A percentile compares a stretch with the other conserved stretches of the same genome.
phyloP scores from a whole-genome alignment of 2,888 invertebrate genomes.

The Cyrtodaria siliqua region DNA sequence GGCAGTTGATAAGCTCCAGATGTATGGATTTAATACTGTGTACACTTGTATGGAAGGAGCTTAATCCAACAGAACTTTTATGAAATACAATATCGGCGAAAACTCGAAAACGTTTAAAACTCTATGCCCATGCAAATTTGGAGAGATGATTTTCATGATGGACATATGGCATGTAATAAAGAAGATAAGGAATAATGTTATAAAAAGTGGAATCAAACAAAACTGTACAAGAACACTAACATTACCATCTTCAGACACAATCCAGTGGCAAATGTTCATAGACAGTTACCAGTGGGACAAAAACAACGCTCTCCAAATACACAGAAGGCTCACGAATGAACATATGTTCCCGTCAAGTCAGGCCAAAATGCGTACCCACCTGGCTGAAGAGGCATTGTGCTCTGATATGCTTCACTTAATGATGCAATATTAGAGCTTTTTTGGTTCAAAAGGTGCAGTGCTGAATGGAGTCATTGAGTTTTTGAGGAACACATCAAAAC shows the following conservation, averaged over 20 bases:
- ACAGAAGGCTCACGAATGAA: constrained; percentile 51
- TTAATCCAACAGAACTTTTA: constrained; percentile 31
- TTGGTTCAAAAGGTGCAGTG: constrained; percentile 35
- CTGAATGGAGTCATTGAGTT: constrained; percentile 36
- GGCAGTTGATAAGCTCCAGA: constrained; percentile 38
- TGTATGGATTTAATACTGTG: constrained; percentile 35
- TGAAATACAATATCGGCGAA: constrained; percentile 20
- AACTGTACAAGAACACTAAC: constrained; percentile 31
- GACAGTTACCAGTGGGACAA: constrained; percentile 59
- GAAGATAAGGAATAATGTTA: constrained; percentile 48
- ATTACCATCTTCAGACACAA: constrained; percentile 5
- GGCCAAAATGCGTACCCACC: constrained; percentile 57
- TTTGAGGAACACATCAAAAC: constrained; percentile 12
- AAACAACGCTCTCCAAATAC: constrained; percentile 39
- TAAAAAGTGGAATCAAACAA: constrained; percentile 28
- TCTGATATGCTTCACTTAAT: constrained; percentile 53
- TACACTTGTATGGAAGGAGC: constrained; percentile 51
- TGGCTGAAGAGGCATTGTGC: constrained; percentile 63
- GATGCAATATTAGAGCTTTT: constrained; percentile 26
- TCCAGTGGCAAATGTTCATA: constrained; percentile 61
- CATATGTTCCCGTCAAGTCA: constrained; percentile 46
- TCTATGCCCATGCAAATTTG: constrained; percentile 10
- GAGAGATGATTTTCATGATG: constrained; percentile 29
- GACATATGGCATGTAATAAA: constrained; percentile 38
- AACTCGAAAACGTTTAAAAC: constrained; percentile 6